A percentile compares a stretch with the other conserved stretches of the same genome.
Conservation (phyloP, 2,797 vertebrate species). For the Myotis daubentonii region DNA sequence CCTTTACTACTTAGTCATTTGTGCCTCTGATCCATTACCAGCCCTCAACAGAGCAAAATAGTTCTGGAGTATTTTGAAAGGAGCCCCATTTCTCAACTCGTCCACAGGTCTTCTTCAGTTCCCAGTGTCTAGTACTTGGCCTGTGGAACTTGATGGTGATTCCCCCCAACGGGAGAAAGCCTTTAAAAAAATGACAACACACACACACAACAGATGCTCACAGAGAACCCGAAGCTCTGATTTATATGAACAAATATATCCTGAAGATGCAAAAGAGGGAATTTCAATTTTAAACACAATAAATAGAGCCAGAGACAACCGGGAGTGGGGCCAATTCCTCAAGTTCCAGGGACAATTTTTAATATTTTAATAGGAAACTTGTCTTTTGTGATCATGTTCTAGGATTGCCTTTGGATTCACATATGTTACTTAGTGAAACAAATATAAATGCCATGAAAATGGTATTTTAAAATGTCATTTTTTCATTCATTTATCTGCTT, state of each 20-base stretch:
- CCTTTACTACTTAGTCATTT: too few relatives aligned
- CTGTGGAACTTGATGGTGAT: too few relatives aligned
- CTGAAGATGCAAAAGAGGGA: background rate
- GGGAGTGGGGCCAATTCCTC: background rate
- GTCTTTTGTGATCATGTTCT: background rate
- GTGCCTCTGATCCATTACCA: too few relatives aligned
- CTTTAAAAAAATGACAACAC: background rate
- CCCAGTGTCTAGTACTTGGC: background rate
- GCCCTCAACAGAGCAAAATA: too few relatives aligned
- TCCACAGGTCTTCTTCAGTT: background rate
- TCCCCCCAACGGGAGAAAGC: background rate
- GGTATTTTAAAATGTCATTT: background rate
- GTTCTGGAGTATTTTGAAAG: too few relatives aligned
- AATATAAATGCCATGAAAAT: background rate
- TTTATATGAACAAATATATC: background rate
- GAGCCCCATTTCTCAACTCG: background rate
- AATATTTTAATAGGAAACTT: background rate
- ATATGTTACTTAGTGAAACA: background rate
- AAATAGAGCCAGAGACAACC: background rate
- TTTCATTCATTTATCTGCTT: background rate
- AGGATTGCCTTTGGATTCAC: background rate
- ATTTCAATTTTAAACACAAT: background rate
- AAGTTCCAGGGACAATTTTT: background rate
- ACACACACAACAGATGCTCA: background rate
- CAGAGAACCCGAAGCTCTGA: background rate